A percentile compares a stretch with the other conserved stretches of the same genome.
Conservation (phyloP, 2,797 vertebrate species). For the Arrhamphus sclerolepis region DNA sequence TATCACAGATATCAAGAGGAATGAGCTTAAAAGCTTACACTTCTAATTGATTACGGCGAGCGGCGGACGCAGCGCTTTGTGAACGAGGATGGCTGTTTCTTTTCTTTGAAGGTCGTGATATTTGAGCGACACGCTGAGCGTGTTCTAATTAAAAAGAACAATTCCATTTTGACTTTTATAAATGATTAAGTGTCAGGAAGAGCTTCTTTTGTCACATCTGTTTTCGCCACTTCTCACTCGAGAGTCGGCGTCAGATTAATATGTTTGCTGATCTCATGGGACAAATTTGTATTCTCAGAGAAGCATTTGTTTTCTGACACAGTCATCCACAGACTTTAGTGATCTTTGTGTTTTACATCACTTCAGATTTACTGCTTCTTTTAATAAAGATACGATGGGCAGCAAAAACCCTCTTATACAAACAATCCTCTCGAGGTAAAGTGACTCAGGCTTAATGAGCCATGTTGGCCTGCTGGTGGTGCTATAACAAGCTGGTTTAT, state of each 20-base stretch:
- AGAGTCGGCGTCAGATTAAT: not conserved
- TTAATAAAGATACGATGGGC: too few relatives aligned
- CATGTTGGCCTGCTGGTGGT: too few relatives aligned
- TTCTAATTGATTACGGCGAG: constrained; percentile 67
- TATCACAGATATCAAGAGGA: constrained; percentile 64
- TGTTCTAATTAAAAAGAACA: constrained; percentile 57
- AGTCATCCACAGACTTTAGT: too few relatives aligned
- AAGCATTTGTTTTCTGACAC: too few relatives aligned
- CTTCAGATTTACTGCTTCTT: too few relatives aligned
- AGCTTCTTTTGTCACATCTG: not conserved
- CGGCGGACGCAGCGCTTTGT: constrained; percentile 25
- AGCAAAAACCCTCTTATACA: too few relatives aligned
- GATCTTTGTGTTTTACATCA: too few relatives aligned
- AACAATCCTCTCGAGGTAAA: too few relatives aligned
- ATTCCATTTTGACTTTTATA: constrained; percentile 15
- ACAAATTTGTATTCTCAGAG: too few relatives aligned
- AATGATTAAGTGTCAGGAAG: constrained; percentile 16
- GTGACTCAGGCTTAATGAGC: too few relatives aligned
- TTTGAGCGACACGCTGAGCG: constrained; percentile 35
- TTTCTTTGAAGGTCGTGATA: constrained; percentile 60
- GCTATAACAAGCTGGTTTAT: too few relatives aligned
- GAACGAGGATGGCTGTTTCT: constrained; percentile 40
- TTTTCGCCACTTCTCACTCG: too few relatives aligned
- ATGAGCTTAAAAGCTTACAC: constrained; percentile 65
- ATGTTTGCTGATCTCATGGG: not conserved